Base-by-base conservation (phyloP, 2,113 vertebrate genomes). In the Macquaria ambigua region DNA sequence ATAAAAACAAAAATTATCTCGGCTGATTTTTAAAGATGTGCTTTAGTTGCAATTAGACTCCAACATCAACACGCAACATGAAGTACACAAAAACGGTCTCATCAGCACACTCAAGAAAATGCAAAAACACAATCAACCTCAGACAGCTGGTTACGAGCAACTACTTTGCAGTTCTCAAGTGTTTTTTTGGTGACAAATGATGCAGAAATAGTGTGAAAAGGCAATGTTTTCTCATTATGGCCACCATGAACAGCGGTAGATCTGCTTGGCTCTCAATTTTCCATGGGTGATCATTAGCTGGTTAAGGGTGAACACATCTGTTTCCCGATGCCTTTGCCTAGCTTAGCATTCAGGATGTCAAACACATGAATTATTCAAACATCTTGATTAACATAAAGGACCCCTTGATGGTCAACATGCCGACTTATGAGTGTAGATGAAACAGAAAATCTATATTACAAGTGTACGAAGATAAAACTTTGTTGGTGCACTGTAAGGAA, bases 321-420 rank as follows among this genome's bases (percentile, higher is more conserved):
- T 85, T 89, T 87, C 66, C 56, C 8, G 6, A 76, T 63, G 82
- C 52, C 64, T 88, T 81, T 82, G 81, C 64, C 76, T 53, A 55
- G 82, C 67, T 74, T 73, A 81, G 70, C 81, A 74, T 85, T 86
- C 63, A 41, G 78, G 63, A 80, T 70, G 71, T 88, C 69, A 83
- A 82, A 87, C 3, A 34, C 74, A 93, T 94, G 82, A 91, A 91
- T 94, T 90, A 91, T 94, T 92, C 84, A 93, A 76, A 48, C 5
- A 0, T 69, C 46, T 62, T 86, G 74, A 93, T 93, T 90, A 91
- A 80, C 81, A 92, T 93, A 82, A 81, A 85, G 56, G 70, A 70
- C 88, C 55, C 34, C 4, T 80, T 83, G 77, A 82, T 86, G 68
- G 81, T 88, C 77, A 75, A 86, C 64, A 48, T 74, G 86, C 80